Conservation (phyloP, 2,797 vertebrate species). For the Thunnus albacares region DNA sequence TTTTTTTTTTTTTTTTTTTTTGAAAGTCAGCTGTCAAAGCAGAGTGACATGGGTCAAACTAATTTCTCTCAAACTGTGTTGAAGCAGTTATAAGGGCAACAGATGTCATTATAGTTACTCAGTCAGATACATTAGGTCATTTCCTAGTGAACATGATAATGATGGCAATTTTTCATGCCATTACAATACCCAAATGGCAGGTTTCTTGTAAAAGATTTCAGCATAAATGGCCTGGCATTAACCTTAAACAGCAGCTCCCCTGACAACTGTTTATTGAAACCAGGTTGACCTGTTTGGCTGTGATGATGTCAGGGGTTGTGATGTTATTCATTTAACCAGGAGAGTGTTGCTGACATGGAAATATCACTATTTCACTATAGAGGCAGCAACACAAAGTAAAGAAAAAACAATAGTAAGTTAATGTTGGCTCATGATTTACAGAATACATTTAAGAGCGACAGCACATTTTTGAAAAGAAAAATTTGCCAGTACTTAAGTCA, state of each 20-base stretch:
- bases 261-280: slow-evolving; percentile 42
- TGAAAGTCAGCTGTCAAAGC: slow-evolving; percentile 13
- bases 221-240: not conserved
- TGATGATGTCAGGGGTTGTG: not conserved
- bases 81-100: not conserved
- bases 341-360: slow-evolving; percentile 23
- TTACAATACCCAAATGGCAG: slow-evolving; percentile 2
- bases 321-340: slow-evolving; percentile 40
- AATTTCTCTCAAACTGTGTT: slow-evolving; percentile 5
- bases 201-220: slow-evolving; percentile 14
- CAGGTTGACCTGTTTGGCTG: slow-evolving; percentile 23
- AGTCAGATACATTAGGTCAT: not conserved
- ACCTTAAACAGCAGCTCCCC: slow-evolving; percentile 18
- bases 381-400: not conserved
- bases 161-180: not conserved
- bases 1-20: not conserved
- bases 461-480: not conserved
- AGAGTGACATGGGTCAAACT: slow-evolving; percentile 9
- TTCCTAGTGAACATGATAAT: not conserved
- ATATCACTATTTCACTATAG: slow-evolving; percentile 23
- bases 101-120: not conserved
- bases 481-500: no score
- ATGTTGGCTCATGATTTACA: slow-evolving; percentile 18
- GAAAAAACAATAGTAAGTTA: not conserved
- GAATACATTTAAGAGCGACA: not conserved